Evolutionary conservation across 2,113 vertebrate species (phyloP).

Genomic region (Varanus salvator): DNA sequence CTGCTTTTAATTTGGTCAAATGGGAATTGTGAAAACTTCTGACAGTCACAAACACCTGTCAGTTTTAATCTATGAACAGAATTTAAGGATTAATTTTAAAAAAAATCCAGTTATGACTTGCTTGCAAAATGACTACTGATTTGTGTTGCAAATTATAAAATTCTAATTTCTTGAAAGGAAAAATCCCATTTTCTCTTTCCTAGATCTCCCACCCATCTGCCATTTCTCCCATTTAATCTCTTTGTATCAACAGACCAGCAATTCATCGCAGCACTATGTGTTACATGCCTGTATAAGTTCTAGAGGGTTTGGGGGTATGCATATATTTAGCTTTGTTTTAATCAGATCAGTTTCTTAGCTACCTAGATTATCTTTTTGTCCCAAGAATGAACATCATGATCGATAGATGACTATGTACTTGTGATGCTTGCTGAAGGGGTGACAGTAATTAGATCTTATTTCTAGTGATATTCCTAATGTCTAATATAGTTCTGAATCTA

Average conservation of each 20-base stretch:
- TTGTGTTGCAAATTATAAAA: slow-evolving; percentile 37
- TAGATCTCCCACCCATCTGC: background rate
- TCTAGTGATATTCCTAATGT: background rate
- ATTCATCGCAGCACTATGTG: background rate
- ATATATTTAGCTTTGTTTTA: background rate
- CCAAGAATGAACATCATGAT: background rate
- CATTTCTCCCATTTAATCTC: background rate
- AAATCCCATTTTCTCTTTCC: background rate
- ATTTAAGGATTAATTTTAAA: slow-evolving; percentile 53
- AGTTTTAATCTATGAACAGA: slow-evolving; percentile 66
- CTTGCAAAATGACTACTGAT: slow-evolving; percentile 31
- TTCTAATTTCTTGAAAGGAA: slow-evolving; percentile 22
- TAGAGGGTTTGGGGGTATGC: background rate
- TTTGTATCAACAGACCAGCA: background rate
- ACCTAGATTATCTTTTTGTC: background rate
- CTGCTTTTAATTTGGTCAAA: slow-evolving; percentile 63
- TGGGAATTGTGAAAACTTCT: slow-evolving; percentile 53
- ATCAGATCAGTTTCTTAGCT: background rate
- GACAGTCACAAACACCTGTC: slow-evolving; percentile 63
- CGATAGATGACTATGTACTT: background rate
- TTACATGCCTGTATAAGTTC: background rate
- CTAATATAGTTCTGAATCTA: background rate
- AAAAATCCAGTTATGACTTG: slow-evolving; percentile 38
- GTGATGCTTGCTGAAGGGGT: background rate
- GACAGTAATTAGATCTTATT: background rate